Base-by-base conservation (phyloP, 2,888 invertebrate species). In the Pardosa pseudoannulata region DNA sequence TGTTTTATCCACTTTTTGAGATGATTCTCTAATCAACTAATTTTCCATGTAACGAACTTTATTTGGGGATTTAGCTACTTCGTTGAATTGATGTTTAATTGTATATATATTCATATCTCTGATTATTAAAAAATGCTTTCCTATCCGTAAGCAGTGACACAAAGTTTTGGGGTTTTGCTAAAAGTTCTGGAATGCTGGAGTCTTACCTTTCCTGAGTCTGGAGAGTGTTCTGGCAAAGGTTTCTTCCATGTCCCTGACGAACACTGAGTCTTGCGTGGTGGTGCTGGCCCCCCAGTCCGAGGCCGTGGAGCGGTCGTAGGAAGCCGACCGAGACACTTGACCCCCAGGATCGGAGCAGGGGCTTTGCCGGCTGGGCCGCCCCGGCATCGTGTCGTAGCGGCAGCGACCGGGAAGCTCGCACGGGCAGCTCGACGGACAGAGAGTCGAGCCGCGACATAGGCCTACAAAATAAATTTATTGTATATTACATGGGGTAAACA, bases 171-270 rank as follows among this genome's bases (percentile, higher is more conserved):
- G n/a, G n/a, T n/a, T n/a, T n/a, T n/a, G n/a, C n/a, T n/a, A n/a
- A n/a, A n/a, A n/a, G n/a, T n/a, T n/a, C n/a, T 13, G n/a, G 23
- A 11, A 9, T 62, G 0, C n/a, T n/a, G n/a, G n/a, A n/a, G n/a
- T n/a, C 39, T 13, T 65, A 88, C 88, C 88, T 88, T 83, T 83
- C 27, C 83, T 36, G 16, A 88, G 62, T 31, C 81, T 70, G n/a
- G 87, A 74, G 80, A 88, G 36, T 9, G 85, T 81, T 72, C 90
- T 90, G 70, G 90, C 90, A 89, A 91, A 91, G 64, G 90, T 90
- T 41, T 90, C 90, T 88, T 91, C 91, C 88, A 90, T 90, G 72
- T 91, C 91, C 78, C 90, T 88, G 7, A 91, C 90, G 89, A 91
- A 91, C 67, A 91, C 90, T 19, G 91, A 91, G 86, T 91, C 91